These are phyloP conservation scores for Corythoichthys haematopterus DNA, from an alignment of 2,113 vertebrate species.

Conservation along the genomic window DNA sequence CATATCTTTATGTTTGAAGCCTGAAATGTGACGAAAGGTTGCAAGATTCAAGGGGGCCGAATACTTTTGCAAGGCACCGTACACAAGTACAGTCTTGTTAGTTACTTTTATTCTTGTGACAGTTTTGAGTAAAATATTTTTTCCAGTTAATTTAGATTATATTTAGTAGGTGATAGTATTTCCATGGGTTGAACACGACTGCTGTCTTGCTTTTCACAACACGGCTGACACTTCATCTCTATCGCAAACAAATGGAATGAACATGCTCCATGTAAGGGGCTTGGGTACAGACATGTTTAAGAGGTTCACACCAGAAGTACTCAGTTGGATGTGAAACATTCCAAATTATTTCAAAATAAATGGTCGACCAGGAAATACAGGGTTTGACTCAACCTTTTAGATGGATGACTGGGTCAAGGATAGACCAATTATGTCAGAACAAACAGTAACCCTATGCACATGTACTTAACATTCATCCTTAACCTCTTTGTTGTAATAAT, in stretches of 20 bases:
- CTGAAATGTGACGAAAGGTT: too few species aligned
- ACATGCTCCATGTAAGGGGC: constrained; percentile 1
- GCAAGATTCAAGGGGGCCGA: too few species aligned
- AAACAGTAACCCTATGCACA: background rate
- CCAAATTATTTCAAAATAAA: constrained; percentile 34
- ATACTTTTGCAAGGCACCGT: too few species aligned
- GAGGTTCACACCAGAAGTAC: background rate
- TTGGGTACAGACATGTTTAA: constrained; percentile 29
- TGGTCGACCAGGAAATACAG: constrained; percentile 12
- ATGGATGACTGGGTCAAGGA: constrained; percentile 7
- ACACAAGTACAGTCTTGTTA: too few species aligned
- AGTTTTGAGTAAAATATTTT: too few species aligned
- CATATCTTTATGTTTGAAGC: too few species aligned
- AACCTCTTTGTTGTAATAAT: background rate
- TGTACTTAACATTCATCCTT: background rate
- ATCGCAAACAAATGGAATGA: constrained; percentile 11
- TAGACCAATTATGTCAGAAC: background rate
- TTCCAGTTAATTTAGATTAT: too few species aligned
- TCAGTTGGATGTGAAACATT: constrained; percentile 30
- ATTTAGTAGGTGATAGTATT: too few species aligned
- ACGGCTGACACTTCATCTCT: constrained; percentile 1
- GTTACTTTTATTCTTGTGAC: too few species aligned
- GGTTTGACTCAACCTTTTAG: constrained; percentile 17
- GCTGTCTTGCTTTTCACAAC: constrained; percentile 1
- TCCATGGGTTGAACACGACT: too few species aligned